Base-by-base conservation (phyloP, 2,113 vertebrate species). In the Cochlearius cochlearius region DNA sequence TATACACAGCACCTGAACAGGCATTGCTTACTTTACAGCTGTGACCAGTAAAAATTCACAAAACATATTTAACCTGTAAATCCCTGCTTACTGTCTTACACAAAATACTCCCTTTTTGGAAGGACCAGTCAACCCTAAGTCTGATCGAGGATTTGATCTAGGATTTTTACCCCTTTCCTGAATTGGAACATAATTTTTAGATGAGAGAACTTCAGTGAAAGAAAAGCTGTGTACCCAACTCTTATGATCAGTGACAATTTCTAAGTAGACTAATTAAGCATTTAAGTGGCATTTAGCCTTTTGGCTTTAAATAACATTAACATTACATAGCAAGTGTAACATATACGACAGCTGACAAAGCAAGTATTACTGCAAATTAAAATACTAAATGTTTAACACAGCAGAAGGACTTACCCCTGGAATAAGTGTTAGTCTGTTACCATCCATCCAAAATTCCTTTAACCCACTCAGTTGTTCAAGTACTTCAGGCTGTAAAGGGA, bases 371-470 rank as follows among this genome's bases (percentile, higher is more conserved):
- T 41, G 26, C n/a, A 74, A 72, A 76, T 47, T 29, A 66, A 91
- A 86, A 94, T 41, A 84, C 14, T 32, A 91, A 16, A 25, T 36
- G 62, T 59, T 95, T 86, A 95, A 67, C 69, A 78, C n/a, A 79
- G 68, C 23, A 92, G 53, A 94, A 87, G 62, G 90, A 98, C 98
- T 97, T 99, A 99, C 99, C 98, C 99, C 99, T 69, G 99, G 99
- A 98, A 99, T 98, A 98, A 99, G 98, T n/a, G 99, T 99, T 96
- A 99, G 98, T 97, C 99, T 99, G 97, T 99, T 99, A 87, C 99
- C 99, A 87, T 99, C 99, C 98, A 99, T 99, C 99, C 99, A 99
- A 97, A 99, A 99, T 97, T 99, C 99, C 98, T 98, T 99, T 97
- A 99, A 98, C 94, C 99, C 99, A 93, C 98, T 99, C 96, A 99